These are phyloP conservation scores for Ammodytes marinus DNA, from an alignment of 2,113 vertebrate genomes.

Conservation along the genomic window DNA sequence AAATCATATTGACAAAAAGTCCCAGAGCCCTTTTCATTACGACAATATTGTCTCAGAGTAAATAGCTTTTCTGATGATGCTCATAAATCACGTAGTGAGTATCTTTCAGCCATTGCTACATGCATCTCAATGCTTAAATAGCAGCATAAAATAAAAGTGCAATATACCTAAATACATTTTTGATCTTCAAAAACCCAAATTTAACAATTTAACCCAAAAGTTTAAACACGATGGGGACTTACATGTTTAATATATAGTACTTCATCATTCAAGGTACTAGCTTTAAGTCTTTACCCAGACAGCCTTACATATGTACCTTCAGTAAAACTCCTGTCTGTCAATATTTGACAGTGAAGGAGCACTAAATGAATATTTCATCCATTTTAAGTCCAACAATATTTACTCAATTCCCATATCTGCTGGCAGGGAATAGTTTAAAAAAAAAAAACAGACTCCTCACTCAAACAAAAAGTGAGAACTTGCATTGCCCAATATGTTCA, in stretches of 20 bases:
- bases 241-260: neutral
- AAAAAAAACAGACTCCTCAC: conserved; percentile 3
- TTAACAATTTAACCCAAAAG: too few species aligned
- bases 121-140: neutral
- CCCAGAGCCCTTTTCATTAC: neutral
- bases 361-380: conserved; percentile 2
- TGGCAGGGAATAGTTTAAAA: neutral
- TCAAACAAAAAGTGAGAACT: conserved; percentile 5
- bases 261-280: neutral
- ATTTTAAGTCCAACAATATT: conserved; percentile 9
- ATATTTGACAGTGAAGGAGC: neutral
- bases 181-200: neutral
- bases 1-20: conserved; percentile 6
- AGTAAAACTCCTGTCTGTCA: neutral
- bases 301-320: neutral
- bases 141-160: neutral
- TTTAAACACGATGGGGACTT: neutral
- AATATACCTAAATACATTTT: neutral
- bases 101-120: neutral
- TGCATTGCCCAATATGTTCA: conserved; percentile 8
- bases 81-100: conserved; percentile 12
- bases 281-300: neutral
- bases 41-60: neutral
- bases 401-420: conserved; percentile 2
- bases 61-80: neutral